phyloP scores from a whole-genome alignment of 2,113 vertebrate species.

The Catharus bicknelli region DNA sequence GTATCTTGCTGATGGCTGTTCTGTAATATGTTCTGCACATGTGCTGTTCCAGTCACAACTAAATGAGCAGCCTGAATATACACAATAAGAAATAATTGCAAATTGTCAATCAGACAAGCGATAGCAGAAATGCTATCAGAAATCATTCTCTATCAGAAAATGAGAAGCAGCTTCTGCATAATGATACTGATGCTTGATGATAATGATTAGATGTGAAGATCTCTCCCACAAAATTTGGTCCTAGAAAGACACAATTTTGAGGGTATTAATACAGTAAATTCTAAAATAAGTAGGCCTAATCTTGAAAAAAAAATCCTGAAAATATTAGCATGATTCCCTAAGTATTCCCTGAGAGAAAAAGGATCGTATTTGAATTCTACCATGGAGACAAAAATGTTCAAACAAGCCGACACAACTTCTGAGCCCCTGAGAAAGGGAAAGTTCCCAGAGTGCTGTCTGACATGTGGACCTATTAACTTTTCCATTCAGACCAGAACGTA shows the following conservation, averaged over 20 bases:
- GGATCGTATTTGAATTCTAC: neutral
- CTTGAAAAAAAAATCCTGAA: neutral
- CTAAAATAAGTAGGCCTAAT: neutral
- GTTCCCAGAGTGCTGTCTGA: neutral
- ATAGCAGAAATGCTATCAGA: neutral
- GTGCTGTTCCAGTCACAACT: neutral
- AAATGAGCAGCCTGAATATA: neutral
- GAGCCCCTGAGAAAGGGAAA: neutral
- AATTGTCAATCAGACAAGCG: slow-evolving; percentile 16
- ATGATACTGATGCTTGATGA: neutral
- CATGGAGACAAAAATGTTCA: neutral
- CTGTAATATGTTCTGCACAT: neutral
- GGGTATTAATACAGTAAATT: neutral
- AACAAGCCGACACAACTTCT: neutral
- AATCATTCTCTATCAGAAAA: neutral
- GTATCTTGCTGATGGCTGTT: neutral
- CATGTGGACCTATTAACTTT: neutral
- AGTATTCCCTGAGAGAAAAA: neutral
- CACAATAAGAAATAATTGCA: slow-evolving; percentile 32
- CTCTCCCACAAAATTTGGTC: neutral
- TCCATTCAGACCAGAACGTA: neutral
- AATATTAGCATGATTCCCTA: neutral
- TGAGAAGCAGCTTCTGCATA: neutral
- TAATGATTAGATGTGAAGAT: neutral
- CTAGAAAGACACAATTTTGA: neutral